A percentile compares a stretch with the other conserved stretches of the same genome.
phyloP scores from a whole-genome alignment of 2,797 vertebrate species.

The Melanotaenia parkinsoni region DNA sequence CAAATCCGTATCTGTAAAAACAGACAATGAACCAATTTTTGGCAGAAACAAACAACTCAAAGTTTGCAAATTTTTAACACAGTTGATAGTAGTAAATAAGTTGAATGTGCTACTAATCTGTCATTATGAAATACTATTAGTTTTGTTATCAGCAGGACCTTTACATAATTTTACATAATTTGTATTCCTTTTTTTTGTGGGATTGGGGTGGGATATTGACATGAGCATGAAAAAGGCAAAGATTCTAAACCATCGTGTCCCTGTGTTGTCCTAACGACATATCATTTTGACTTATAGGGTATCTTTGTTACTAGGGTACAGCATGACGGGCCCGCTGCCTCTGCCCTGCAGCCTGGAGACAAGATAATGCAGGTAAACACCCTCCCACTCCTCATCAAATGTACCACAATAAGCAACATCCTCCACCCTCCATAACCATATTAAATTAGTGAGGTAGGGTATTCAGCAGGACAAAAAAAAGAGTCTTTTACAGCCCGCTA shows the following conservation, averaged over 20 bases:
- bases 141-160: not conserved
- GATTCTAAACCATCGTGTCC: slow-evolving; percentile 89
- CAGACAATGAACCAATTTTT: slow-evolving; percentile 21
- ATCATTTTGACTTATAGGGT: slow-evolving; percentile 99
- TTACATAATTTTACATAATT: slow-evolving; percentile 20
- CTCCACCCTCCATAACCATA: slow-evolving; percentile 15
- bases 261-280: slow-evolving; percentile 96
- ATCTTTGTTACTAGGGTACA: slow-evolving; percentile 99
- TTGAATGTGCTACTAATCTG: not conserved
- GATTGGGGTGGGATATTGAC: slow-evolving; percentile 41
- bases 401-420: slow-evolving; percentile 35
- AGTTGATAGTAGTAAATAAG: slow-evolving; percentile 23
- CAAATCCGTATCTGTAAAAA: slow-evolving; percentile 23
- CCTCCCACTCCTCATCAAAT: slow-evolving; percentile 37
- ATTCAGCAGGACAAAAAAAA: slow-evolving; percentile 26
- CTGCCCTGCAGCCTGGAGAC: slow-evolving; percentile 95
- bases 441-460: slow-evolving; percentile 36
- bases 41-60: slow-evolving; percentile 24
- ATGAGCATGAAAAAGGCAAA: slow-evolving; percentile 84
- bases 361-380: slow-evolving; percentile 97
- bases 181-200: slow-evolving; percentile 46
- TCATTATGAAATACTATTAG: slow-evolving; percentile 1
- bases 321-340: slow-evolving; percentile 96
- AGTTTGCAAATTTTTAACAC: slow-evolving; percentile 24
- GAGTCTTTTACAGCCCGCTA: not conserved